Evolutionary conservation across 2,797 vertebrate genomes (phyloP).

Genomic region (Arctocebus calabarensis): DNA sequence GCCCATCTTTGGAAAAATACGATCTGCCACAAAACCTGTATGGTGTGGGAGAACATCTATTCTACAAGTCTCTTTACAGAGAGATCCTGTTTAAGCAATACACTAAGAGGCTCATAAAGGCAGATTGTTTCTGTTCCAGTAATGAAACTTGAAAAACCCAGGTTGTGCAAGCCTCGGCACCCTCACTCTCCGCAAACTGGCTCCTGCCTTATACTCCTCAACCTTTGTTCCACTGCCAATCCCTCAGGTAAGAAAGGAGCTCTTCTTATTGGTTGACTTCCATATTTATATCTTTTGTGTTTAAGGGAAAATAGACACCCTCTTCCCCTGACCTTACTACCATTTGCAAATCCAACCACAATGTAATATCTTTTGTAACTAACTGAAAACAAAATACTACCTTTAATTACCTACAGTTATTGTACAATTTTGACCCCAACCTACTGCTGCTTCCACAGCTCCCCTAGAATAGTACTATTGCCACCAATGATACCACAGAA

Average conservation of each 20-base stretch:
- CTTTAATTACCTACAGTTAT: background rate
- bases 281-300: background rate
- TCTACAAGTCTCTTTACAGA: background rate
- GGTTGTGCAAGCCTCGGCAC: background rate
- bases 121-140: background rate
- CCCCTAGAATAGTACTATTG: background rate
- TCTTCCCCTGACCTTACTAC: background rate
- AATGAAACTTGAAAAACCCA: background rate
- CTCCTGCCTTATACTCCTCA: background rate
- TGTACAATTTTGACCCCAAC: background rate
- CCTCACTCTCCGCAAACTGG: background rate
- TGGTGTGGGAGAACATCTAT: background rate
- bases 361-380: background rate
- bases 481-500: background rate
- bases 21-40: background rate
- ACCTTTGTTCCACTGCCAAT: too few species aligned
- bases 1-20: background rate
- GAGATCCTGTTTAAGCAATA: background rate
- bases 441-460: background rate
- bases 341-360: constrained; percentile 55
- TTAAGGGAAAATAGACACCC: background rate
- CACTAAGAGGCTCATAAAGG: background rate
- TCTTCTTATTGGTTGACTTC: background rate
- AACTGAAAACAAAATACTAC: background rate
- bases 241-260: background rate